These are phyloP conservation scores for Cephus cinctus DNA, from an alignment of 1,140 invertebrate species.

Conservation along the genomic window DNA sequence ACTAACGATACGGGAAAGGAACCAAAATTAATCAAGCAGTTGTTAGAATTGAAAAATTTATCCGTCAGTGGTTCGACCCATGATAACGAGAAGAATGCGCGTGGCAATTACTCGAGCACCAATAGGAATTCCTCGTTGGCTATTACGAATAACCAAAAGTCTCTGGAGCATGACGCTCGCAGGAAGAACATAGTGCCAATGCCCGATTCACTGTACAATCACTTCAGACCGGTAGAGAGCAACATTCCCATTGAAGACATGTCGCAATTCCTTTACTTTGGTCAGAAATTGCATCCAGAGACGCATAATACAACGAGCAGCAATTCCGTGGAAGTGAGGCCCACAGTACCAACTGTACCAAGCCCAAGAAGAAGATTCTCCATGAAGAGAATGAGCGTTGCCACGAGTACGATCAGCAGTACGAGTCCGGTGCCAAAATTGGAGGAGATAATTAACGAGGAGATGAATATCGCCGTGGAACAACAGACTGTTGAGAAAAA, in stretches of 20 bases:
- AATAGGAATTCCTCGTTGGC: too few relatives aligned
- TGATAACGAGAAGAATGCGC: too few relatives aligned
- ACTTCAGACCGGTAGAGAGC: conserved; percentile 62
- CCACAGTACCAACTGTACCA: conserved; percentile 23
- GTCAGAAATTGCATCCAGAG: conserved; percentile 61
- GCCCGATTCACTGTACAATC: conserved; percentile 63
- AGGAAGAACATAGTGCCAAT: conserved; percentile 52
- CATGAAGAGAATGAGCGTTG: conserved; percentile 32
- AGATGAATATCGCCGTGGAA: conserved; percentile 39
- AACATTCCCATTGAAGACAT: conserved; percentile 66
- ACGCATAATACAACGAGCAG: conserved; percentile 24
- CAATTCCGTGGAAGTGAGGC: conserved; percentile 27
- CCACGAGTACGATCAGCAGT: too few relatives aligned
- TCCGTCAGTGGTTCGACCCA: too few relatives aligned
- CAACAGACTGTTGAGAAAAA: conserved; percentile 37
- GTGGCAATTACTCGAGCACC: too few relatives aligned
- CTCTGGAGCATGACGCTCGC: conserved; percentile 26
- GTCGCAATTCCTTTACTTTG: conserved; percentile 70
- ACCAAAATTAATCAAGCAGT: background rate
- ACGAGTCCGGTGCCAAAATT: conserved; percentile 17
- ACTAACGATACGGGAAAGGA: too few relatives aligned
- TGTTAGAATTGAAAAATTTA: background rate
- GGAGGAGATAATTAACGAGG: conserved; percentile 41
- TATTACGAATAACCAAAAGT: conserved; percentile 18
- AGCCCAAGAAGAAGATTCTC: conserved; percentile 39